A percentile compares a stretch with the other conserved stretches of the same genome.
These are phyloP conservation scores for Rhombomys opimus DNA, from an alignment of 2,113 vertebrate genomes.

Conservation along the genomic window DNA sequence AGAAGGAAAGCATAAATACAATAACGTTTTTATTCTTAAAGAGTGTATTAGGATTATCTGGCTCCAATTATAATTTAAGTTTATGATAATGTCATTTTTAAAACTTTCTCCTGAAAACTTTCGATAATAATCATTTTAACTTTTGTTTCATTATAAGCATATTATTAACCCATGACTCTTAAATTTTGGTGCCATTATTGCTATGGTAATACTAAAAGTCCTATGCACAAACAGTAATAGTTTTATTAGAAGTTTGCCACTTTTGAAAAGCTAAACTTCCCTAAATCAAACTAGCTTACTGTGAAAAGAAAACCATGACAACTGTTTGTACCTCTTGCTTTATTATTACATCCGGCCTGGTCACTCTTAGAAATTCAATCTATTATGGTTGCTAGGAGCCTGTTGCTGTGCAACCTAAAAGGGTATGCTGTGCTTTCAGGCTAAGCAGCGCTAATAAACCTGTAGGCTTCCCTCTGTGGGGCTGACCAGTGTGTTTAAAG, in stretches of 20 bases:
- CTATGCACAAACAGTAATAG: constrained; percentile 73
- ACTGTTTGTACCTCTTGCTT: constrained; percentile 89
- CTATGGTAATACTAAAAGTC: constrained; percentile 62
- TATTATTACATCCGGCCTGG: constrained; percentile 89
- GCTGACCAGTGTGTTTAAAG: constrained; percentile 84
- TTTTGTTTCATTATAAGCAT: constrained; percentile 41
- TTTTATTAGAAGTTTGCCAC: constrained; percentile 75
- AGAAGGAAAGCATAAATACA: neutral
- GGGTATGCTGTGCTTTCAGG: constrained; percentile 87
- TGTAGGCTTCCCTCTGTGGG: constrained; percentile 80
- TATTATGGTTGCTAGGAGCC: constrained; percentile 88
- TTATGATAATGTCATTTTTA: constrained; percentile 15
- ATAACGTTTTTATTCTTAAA: constrained; percentile 1
- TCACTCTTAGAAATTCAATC: constrained; percentile 90
- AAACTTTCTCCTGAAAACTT: constrained; percentile 54
- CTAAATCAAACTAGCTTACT: constrained; percentile 83
- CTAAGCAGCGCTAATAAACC: constrained; percentile 87
- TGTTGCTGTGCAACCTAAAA: constrained; percentile 90
- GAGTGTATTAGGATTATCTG: neutral
- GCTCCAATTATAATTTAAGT: constrained; percentile 8
- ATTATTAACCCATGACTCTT: constrained; percentile 16
- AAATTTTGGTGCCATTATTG: constrained; percentile 62
- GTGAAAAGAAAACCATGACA: constrained; percentile 89
- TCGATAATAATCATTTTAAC: constrained; percentile 53
- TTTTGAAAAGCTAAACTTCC: constrained; percentile 75